Percentiles rank a stretch among this genome's conserved stretches.
Evolutionary conservation across 2,888 invertebrate genomes (phyloP).

Genomic region (Mantis religiosa): DNA sequence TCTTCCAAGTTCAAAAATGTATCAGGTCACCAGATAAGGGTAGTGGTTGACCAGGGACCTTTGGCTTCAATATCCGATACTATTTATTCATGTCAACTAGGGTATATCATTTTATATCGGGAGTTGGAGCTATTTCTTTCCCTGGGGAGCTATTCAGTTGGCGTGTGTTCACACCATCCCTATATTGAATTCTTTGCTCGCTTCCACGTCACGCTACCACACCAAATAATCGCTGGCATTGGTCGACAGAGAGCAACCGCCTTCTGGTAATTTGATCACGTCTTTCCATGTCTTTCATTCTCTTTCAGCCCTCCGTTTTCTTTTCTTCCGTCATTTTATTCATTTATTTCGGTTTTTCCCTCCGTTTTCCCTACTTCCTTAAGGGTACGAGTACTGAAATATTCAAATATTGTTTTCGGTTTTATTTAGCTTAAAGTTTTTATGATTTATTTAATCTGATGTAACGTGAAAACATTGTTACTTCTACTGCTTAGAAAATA

Average conservation of each 20-base stretch:
- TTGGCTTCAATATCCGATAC: neutral
- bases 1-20: no score
- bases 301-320: neutral
- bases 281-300: neutral
- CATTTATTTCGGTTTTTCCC: neutral
- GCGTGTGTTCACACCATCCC: neutral
- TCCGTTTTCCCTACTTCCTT: neutral
- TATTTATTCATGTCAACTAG: neutral
- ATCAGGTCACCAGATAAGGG: neutral
- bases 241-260: neutral
- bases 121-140: neutral
- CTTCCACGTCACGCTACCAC: neutral
- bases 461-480: no score
- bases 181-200: slow-evolving; percentile 5
- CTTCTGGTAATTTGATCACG: neutral
- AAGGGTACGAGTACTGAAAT: no score
- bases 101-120: neutral
- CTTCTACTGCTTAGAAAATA: no score
- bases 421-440: no score
- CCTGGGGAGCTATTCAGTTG: neutral
- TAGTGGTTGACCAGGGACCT: neutral
- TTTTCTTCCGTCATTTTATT: neutral
- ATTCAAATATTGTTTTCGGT: no score
- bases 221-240: neutral
- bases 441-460: no score